Evolutionary conservation across 2,113 vertebrate species (phyloP), one percentile per base, ranked within the genome.

Genomic region (Cyprinodon variegatus): DNA sequence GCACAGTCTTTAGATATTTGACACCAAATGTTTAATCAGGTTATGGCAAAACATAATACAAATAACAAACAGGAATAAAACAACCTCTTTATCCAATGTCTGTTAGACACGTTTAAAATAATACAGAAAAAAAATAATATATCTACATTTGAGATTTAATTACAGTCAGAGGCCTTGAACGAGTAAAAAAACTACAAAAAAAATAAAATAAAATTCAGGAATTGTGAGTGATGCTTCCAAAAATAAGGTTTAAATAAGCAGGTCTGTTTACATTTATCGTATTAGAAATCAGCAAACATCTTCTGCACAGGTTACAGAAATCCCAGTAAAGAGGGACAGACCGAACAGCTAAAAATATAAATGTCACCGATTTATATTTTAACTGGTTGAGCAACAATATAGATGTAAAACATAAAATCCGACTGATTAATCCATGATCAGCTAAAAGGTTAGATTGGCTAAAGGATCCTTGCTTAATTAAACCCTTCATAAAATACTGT

Each of bases 11-110:
- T 62, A 68, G 78, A 14, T 39, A 59, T 87, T 86, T 76, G 38
- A 71, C 38, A 77, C 66, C 65, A 90, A 86, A 88, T 57, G 70
- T 86, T 74, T 82, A 65, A 75, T 62, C 81, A 73, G 67, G 9
- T 17, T 72, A 29, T 22, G 48, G 38, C 50, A 64, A 0, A 77
- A 73, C 45, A 13, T 1, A 8, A 29, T 46, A 15, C 46, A 74
- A 29, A 29, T 81, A 68, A 68, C 75, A 82, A 29, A 83, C 82
- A 83, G 1, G 61, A 77, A 76, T 64, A 71, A 61, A 83, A 82
- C 59, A 77, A 78, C 50, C 79, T 53, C 48, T 73, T 50, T 65
- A 66, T 73, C 76, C 59, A 70, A 76, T 3, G 36, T 48, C 40
- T 78, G 38, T 53, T 65, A 79, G 2, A 69, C 2, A 57, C 41